Conservation (phyloP, 2,888 invertebrate species). For the Pyrocoelia pectoralis region DNA sequence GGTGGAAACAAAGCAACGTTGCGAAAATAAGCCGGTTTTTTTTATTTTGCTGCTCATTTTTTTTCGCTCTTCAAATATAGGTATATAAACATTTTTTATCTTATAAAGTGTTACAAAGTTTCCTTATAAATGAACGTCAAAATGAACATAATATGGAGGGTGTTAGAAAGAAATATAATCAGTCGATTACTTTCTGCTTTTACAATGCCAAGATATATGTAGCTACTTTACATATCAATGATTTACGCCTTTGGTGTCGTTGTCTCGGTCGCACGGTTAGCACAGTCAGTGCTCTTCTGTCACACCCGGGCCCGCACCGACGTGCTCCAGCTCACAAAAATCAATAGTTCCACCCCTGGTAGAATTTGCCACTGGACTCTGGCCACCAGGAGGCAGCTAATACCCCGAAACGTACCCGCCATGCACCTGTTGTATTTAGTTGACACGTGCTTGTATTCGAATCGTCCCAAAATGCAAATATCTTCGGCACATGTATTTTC, state of each 20-base stretch:
- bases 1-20: not conserved
- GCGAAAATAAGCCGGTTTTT: not conserved
- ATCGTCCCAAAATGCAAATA: not conserved
- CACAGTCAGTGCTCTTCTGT: slow-evolving; percentile 33
- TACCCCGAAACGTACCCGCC: slow-evolving; percentile 15
- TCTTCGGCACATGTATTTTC: not conserved
- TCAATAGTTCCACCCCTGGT: slow-evolving; percentile 51
- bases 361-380: slow-evolving; percentile 44
- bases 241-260: slow-evolving; percentile 33
- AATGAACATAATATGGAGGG: slow-evolving; percentile 7
- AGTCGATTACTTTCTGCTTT: slow-evolving; percentile 29
- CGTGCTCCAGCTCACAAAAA: slow-evolving; percentile 52
- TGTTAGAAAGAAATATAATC: slow-evolving; percentile 6
- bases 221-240: slow-evolving; percentile 36
- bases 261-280: slow-evolving; percentile 32
- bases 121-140: slow-evolving; percentile 7
- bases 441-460: slow-evolving; percentile 24
- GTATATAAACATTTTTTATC: not conserved
- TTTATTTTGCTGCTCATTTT: not conserved
- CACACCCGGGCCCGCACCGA: slow-evolving; percentile 47
- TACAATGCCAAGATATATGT: slow-evolving; percentile 31
- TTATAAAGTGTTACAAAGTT: slow-evolving; percentile 8
- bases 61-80: too few species aligned
- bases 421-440: slow-evolving; percentile 30
- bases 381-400: slow-evolving; percentile 44